Base-by-base conservation (phyloP, 2,797 vertebrate genomes). In the Moxostoma hubbsi region DNA sequence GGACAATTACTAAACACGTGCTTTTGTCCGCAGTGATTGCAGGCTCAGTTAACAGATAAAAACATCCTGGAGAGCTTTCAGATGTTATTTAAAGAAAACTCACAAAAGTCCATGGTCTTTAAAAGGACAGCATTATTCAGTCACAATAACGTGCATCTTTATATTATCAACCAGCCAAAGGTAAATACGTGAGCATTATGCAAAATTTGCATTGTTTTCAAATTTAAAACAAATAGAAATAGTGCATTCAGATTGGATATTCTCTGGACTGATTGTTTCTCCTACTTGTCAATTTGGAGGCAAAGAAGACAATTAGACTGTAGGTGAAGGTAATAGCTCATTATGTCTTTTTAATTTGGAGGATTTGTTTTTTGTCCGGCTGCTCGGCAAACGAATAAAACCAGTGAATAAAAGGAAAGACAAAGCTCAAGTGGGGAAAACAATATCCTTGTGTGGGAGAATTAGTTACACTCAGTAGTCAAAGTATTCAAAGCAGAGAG, bases 381-480 rank as follows among this genome's bases (percentile, higher is more conserved):
- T 85, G 79, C 89, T 89, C 84, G 16, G 82, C 85, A 86, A 89
- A 89, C 89, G 90, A 91, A 93, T 91, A 88, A 90, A 90, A 91
- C 89, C 75, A 83, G 86, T 92, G 91, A 93, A 94, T 91, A 81
- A 89, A 78, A 51, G 51, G 86, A 81, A 86, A 91, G 87, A 93
- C 91, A 93, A 93, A 94, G 80, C 90, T 87, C 81, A 85, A 90
- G 84, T 82, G 61, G 82, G 84, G 86, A 88, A 92, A 92, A 94
- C 93, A 94, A 94, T 93, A 90, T 92, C 92, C 89, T 93, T 89
- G 92, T 94, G 93, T 92, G 89, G 90, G 90, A 93, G 93, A 93
- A 94, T 94, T 94, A 94, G 93, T 94, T 93, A 93, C 94, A 94
- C 92, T 92, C 91, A 85, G 90, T 93, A 92, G 93, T 90, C 92